phyloP scores from a whole-genome alignment of 2,888 invertebrate species.

The Colletes collaris region DNA sequence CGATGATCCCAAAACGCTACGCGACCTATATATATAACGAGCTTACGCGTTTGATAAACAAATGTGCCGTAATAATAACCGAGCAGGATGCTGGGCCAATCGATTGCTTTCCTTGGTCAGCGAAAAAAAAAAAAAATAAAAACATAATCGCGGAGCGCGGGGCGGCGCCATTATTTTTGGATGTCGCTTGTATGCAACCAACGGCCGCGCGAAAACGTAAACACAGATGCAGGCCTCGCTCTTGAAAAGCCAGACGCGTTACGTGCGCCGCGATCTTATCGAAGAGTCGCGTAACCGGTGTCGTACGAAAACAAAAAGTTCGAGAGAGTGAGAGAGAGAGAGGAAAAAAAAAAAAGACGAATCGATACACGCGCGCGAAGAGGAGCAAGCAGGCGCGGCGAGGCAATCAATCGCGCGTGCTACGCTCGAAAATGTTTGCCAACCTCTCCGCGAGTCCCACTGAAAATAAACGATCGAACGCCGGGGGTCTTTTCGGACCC shows the following conservation, averaged over 20 bases:
- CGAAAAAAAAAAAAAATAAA: too few species aligned
- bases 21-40: slow-evolving; percentile 39
- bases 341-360: not conserved
- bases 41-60: slow-evolving; percentile 12
- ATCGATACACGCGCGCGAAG: not conserved
- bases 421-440: not conserved
- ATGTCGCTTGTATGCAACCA: slow-evolving; percentile 13
- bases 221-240: slow-evolving; percentile 46
- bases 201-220: slow-evolving; percentile 48
- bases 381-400: not conserved
- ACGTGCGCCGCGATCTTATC: slow-evolving; percentile 42
- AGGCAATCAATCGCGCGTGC: not conserved
- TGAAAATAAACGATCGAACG: not conserved
- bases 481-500: too few species aligned
- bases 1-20: too few species aligned
- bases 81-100: not conserved
- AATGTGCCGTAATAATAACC: slow-evolving; percentile 13
- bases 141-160: too few species aligned
- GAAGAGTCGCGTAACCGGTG: slow-evolving; percentile 42
- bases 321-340: not conserved
- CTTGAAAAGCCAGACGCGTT: slow-evolving; percentile 47
- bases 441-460: not conserved
- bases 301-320: slow-evolving; percentile 27
- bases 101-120: slow-evolving; percentile 17
- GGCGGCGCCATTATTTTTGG: slow-evolving; percentile 55